Evolutionary conservation across 2,113 vertebrate species (phyloP).

Genomic region (Myrmophylax atrothorax): DNA sequence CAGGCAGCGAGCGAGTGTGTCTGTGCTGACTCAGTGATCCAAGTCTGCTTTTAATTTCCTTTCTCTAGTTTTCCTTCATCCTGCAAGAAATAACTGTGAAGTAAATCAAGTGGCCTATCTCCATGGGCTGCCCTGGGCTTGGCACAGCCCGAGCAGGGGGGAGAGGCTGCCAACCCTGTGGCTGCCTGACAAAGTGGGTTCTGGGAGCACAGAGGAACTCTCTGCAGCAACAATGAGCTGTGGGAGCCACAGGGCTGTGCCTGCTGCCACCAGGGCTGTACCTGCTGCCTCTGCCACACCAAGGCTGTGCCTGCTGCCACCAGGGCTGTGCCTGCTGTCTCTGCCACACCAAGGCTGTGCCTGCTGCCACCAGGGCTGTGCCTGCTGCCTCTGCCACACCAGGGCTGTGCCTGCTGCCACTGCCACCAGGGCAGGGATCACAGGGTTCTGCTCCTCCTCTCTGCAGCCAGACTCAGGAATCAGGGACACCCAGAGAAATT

Average conservation of each 20-base stretch:
- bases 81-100: conserved; percentile 57
- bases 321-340: too few relatives aligned
- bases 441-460: background rate
- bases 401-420: too few relatives aligned
- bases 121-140: conserved; percentile 40
- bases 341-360: too few relatives aligned
- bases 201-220: conserved; percentile 1
- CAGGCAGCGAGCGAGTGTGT: background rate
- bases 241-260: background rate
- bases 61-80: conserved; percentile 46
- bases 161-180: conserved; percentile 12
- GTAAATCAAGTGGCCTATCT: conserved; percentile 55
- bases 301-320: too few relatives aligned
- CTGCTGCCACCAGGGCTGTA: background rate
- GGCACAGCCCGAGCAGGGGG: background rate
- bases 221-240: background rate
- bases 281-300: too few relatives aligned
- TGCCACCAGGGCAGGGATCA: background rate
- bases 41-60: conserved; percentile 55
- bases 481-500: background rate
- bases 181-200: conserved; percentile 42
- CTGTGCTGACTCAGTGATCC: conserved; percentile 51
- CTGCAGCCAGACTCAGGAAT: background rate
- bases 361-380: too few relatives aligned
- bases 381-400: too few relatives aligned